These are phyloP conservation scores for Heptranchias perlo DNA, from an alignment of 2,113 vertebrate species.

Conservation along the genomic window DNA sequence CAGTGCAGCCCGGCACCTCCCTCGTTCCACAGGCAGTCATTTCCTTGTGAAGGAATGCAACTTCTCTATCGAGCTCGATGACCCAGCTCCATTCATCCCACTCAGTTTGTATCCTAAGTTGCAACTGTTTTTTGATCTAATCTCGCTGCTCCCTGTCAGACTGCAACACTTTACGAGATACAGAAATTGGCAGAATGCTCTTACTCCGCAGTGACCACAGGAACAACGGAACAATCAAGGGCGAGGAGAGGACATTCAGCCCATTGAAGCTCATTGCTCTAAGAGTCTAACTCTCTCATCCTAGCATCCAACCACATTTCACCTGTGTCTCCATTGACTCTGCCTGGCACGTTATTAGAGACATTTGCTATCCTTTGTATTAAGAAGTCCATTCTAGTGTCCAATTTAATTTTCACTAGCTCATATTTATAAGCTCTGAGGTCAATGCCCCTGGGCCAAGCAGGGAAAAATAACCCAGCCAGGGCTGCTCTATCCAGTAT, in stretches of 20 bases:
- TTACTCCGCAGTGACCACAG: background rate
- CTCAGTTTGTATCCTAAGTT: background rate
- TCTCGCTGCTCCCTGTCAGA: background rate
- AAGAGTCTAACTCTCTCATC: background rate
- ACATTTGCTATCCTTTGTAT: background rate
- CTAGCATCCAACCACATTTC: background rate
- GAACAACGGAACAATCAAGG: background rate
- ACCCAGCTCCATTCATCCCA: background rate
- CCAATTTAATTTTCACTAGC: background rate
- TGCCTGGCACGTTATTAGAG: background rate
- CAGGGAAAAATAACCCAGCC: background rate
- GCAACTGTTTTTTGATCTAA: background rate
- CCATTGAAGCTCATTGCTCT: background rate
- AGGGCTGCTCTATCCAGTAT: background rate
- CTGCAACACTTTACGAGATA: background rate
- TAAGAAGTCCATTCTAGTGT: background rate
- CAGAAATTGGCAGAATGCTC: background rate
- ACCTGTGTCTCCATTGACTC: background rate
- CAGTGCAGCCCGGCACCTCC: background rate
- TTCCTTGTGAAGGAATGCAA: background rate
- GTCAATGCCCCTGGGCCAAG: background rate
- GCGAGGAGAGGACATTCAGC: background rate
- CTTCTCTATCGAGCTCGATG: background rate
- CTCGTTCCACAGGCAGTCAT: background rate
- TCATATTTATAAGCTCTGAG: background rate